Conservation (phyloP, 2,888 invertebrate species). For the Athrips mouffetella region DNA sequence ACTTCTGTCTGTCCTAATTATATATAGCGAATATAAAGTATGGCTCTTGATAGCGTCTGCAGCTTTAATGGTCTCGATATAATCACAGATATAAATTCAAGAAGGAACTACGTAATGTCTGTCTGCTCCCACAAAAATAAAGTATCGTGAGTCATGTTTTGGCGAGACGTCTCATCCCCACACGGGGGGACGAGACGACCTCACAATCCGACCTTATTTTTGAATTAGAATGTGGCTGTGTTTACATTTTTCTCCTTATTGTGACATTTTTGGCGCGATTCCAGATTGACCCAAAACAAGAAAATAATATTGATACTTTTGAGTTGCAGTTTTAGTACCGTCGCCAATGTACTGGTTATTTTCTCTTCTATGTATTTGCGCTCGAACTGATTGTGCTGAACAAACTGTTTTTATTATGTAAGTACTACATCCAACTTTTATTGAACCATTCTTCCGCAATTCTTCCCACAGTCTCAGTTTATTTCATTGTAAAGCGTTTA, state of each 20-base stretch:
- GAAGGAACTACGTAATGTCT: slow-evolving; percentile 13
- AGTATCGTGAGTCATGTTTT: slow-evolving; percentile 51
- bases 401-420: too few species aligned
- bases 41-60: not conserved
- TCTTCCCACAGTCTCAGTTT: too few species aligned
- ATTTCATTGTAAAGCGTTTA: too few species aligned
- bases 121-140: slow-evolving; percentile 23
- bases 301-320: slow-evolving; percentile 40
- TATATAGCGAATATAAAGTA: not conserved
- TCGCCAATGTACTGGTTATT: not conserved
- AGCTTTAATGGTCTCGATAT: not conserved
- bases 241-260: slow-evolving; percentile 72
- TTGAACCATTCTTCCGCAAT: too few species aligned
- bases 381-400: too few species aligned
- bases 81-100: slow-evolving; percentile 8
- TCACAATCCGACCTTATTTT: slow-evolving; percentile 62
- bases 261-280: slow-evolving; percentile 66
- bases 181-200: slow-evolving; percentile 54
- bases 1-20: not conserved
- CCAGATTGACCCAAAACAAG: slow-evolving; percentile 60
- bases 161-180: slow-evolving; percentile 52
- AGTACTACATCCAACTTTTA: too few species aligned
- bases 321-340: slow-evolving; percentile 12
- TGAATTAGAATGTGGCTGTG: slow-evolving; percentile 69
- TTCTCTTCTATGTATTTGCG: too few species aligned